phyloP scores from a whole-genome alignment of 2,888 invertebrate genomes.

The Eupithecia exiguata region DNA sequence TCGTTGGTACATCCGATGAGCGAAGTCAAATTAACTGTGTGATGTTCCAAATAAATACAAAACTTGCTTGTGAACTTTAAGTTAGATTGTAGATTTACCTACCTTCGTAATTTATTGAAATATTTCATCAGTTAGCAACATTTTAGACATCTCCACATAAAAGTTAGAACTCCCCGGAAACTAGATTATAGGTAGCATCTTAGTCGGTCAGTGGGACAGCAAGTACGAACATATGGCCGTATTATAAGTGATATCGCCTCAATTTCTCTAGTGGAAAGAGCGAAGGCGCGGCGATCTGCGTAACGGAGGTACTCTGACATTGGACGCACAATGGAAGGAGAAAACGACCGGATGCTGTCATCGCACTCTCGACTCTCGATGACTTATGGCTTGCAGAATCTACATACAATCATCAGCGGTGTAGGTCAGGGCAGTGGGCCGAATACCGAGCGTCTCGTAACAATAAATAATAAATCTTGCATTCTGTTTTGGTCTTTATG shows the following conservation, averaged over 20 bases:
- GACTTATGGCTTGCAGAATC: slow-evolving; percentile 81
- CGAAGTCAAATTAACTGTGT: background rate
- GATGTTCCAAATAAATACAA: background rate
- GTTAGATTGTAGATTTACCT: background rate
- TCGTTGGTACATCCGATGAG: background rate
- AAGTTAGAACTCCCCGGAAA: slow-evolving; percentile 42
- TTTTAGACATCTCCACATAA: background rate
- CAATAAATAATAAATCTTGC: slow-evolving; percentile 35
- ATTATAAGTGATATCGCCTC: slow-evolving; percentile 72
- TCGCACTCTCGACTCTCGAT: slow-evolving; percentile 64
- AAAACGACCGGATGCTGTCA: slow-evolving; percentile 79
- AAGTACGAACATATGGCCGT: slow-evolving; percentile 61
- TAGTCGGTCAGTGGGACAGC: slow-evolving; percentile 74
- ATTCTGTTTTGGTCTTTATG: background rate
- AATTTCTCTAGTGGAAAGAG: slow-evolving; percentile 67
- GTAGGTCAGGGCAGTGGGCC: slow-evolving; percentile 81
- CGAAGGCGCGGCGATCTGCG: slow-evolving; percentile 53
- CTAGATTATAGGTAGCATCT: slow-evolving; percentile 56
- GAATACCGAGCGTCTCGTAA: slow-evolving; percentile 7
- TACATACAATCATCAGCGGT: slow-evolving; percentile 80
- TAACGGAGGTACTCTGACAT: slow-evolving; percentile 36
- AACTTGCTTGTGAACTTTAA: background rate
- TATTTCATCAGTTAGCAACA: background rate
- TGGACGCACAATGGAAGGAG: slow-evolving; percentile 67
- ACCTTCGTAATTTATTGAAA: background rate